Base-by-base conservation (phyloP, 2,113 vertebrate species). In the rat (Rattus norvegicus) region DNA sequence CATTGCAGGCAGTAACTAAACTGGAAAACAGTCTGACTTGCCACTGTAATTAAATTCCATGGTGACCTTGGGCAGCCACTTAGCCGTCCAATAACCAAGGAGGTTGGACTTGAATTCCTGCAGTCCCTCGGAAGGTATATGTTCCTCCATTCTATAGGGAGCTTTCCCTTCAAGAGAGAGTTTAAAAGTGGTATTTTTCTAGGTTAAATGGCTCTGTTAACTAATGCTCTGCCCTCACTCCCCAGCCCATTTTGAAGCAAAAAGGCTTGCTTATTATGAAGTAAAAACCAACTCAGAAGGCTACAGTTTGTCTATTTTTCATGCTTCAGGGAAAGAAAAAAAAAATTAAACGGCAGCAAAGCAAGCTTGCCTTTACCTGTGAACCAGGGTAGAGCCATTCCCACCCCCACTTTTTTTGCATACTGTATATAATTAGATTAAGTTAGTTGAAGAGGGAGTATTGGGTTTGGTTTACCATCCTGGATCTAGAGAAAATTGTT, bases 121-220 rank as follows among this genome's bases (percentile, higher is more conserved):
- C 1, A 72, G 61, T 90, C 7, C 83, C 22, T 92, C 92, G 52
- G 73, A 83, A 69, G 54, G 49, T 14, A 90, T 86, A 88, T 73
- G 49, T 87, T 96, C 72, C 5, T 2, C 61, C 8, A 80, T 87
- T 93, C 73, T 93, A 70, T 72, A 26, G 47, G 84, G 92, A 96
- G 17, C 43, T 92, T 92, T 90, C 19, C 59, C 11, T 93, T 97
- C 59, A 52, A n/a, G 28, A 10, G 54, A 96, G 80, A 77, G 26
- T 69, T 92, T 95, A 80, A 76, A 93, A 94, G 59, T 91, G 87
- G 87, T 96, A 43, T 36, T 80, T 77, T 92, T 95, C 87, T 95
- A 96, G 95, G 75, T 80, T 85, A 84, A 88, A 91, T 83, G 39
- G 67, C n/a, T 96, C 87, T 95, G 70, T 88, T 97, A 70, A 72